Conservation (phyloP, 2,797 vertebrate species). For the Neopelma chrysocephalum region DNA sequence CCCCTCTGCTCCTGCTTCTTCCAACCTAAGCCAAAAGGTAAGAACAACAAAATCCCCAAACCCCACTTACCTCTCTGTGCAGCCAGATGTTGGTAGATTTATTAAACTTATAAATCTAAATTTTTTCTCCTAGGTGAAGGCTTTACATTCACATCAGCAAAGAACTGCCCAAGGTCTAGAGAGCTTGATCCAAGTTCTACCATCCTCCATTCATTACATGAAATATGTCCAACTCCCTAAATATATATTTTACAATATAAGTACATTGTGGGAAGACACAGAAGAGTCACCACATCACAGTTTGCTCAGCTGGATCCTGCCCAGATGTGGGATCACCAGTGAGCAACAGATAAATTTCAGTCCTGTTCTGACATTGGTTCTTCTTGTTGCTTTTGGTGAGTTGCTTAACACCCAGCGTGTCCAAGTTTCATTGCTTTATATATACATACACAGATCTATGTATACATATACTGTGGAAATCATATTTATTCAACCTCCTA, state of each 20-base stretch:
- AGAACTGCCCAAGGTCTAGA: background rate
- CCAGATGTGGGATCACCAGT: constrained; percentile 46
- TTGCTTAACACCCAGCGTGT: constrained; percentile 26
- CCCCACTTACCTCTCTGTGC: background rate
- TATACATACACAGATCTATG: constrained; percentile 41
- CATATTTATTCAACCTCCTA: constrained; percentile 66
- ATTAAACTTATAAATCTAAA: background rate
- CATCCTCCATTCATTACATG: background rate
- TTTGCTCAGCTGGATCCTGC: constrained; percentile 45
- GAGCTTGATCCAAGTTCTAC: background rate
- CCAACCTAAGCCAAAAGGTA: background rate
- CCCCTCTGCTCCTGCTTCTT: background rate
- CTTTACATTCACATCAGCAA: background rate
- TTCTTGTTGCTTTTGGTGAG: constrained; percentile 49
- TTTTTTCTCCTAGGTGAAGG: background rate
- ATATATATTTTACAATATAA: constrained; percentile 8
- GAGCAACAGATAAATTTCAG: constrained; percentile 47
- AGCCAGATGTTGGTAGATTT: background rate
- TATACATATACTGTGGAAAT: constrained; percentile 50
- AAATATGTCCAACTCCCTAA: background rate
- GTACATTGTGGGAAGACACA: constrained; percentile 14
- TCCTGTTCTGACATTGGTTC: constrained; percentile 46
- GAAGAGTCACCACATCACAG: constrained; percentile 20
- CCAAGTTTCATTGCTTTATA: constrained; percentile 51
- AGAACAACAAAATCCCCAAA: background rate